These are phyloP conservation scores for Dendrocopos noguchii DNA, from an alignment of 2,113 vertebrate species.

Conservation along the genomic window DNA sequence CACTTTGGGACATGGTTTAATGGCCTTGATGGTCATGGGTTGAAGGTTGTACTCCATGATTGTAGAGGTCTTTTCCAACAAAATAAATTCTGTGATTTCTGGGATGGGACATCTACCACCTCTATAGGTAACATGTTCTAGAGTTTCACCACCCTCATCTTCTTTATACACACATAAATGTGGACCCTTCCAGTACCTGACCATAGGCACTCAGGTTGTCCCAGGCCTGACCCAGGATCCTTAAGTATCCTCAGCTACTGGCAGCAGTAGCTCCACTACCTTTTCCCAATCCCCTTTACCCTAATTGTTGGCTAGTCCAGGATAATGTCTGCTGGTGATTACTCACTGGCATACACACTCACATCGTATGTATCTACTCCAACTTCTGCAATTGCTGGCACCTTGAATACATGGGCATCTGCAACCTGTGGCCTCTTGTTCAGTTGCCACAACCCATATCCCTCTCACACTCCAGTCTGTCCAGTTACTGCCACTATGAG, in stretches of 20 bases:
- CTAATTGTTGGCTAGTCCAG: background rate
- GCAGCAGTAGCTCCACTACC: background rate
- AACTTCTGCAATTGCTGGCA: background rate
- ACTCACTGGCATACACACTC: too few species aligned
- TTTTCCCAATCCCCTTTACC: background rate
- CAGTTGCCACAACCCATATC: background rate
- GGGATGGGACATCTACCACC: too few species aligned
- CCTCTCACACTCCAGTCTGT: background rate
- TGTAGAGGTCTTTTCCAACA: too few species aligned
- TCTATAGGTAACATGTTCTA: too few species aligned
- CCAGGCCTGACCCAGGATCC: background rate
- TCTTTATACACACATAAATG: too few species aligned
- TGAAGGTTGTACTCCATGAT: too few species aligned
- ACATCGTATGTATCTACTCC: fast-evolving
- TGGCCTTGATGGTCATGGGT: too few species aligned
- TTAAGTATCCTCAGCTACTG: background rate
- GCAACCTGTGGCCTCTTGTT: background rate
- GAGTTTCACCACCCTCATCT: too few species aligned
- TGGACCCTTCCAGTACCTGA: background rate
- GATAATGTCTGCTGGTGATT: background rate
- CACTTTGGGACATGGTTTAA: too few species aligned
- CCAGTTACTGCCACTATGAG: background rate
- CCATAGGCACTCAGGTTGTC: background rate
- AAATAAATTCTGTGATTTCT: too few species aligned
- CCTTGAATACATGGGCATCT: background rate